Evolutionary conservation across 2,888 invertebrate genomes (phyloP), one percentile per base, ranked within the genome.

Genomic region (Tenthredo distinguenda): DNA sequence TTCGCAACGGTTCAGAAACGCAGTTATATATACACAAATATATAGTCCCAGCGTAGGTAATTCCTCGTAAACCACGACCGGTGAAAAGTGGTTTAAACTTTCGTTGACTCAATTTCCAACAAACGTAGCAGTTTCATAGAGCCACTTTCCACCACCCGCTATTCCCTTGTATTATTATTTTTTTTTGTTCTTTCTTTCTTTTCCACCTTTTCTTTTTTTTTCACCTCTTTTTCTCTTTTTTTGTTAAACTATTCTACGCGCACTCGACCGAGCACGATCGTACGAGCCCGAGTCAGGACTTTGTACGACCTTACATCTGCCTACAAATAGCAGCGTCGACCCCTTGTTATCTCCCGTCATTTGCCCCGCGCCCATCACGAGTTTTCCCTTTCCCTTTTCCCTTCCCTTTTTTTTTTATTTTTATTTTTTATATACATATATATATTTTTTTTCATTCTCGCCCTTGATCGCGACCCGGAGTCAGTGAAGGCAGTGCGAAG

Each of bases 141-240:
- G 85, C 85, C 62, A 85, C 85, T 85, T 85, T 85, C 87, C 85
- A 86, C 84, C 85, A 84, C 86, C 72, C 26, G 71, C 47, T 21
- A 85, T 84, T 58, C 83, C 65, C 84, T 85, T 68, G 31, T 68
- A 68, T 34, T 84, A 58, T 65, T 74, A 62, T 34, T 15, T 47
- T 15, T 31, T 76, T 34, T 65, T 65, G 9, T 65, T 50, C 77
- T 40, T 84, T 77, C 58, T 58, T 47, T 85, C 79, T 79, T 82
- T 74, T 77, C 74, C 83, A 84, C 68, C 79, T 55, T 43, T 72
- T 68, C 85, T 82, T 84, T 82, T 72, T 84, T 62, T 84, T 81
- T 85, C 84, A 74, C 68, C 85, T 85, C 86, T 68, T 34, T 34
- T 62, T 21, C 15, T 62, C 21, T 21, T 62, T 40, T 26, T 62